Evolutionary conservation across 2,113 vertebrate genomes (phyloP), one percentile per base, ranked within the genome.

Genomic region (Paratilapia polleni): DNA sequence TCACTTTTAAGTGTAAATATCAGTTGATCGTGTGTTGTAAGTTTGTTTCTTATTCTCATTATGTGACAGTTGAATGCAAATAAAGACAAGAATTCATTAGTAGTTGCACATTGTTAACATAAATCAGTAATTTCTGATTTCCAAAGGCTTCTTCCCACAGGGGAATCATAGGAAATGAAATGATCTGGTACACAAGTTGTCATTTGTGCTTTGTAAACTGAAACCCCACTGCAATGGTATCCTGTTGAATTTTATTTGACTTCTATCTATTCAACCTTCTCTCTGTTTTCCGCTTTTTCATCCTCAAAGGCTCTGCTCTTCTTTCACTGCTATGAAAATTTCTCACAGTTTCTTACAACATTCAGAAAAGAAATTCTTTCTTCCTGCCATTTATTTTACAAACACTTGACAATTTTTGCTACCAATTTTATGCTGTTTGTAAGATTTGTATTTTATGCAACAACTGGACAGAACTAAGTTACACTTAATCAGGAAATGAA

Each of bases 81-180:
- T 93, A 78, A 92, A 28, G 89, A 80, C 78, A 74, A 83, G 87
- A 91, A 80, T 86, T 62, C 90, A 91, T 94, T 91, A 92, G 91
- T 84, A 88, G 92, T 88, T 94, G 88, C 87, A 88, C 87, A 84
- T 89, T 89, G 92, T 93, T 91, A 94, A 86, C 86, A 91, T 78
- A 86, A 92, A 83, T 64, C 83, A 88, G 91, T 92, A 92, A 79
- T 78, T 91, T 86, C 66, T 76, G 56, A 90, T 88, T 91, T 87
- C 87, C 78, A 86, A 73, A 91, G 89, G 88, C 76, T 49, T 85
- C 83, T 82, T 62, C 80, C 87, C 64, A 31, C 85, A 68, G 85
- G 90, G 83, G 90, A 92, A 68, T 59, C 68, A 87, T 84, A 79
- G 89, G 68, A 87, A 86, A 89, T 83, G 86, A 92, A 94, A 90